Evolutionary conservation across 2,797 vertebrate genomes (phyloP), one percentile per base, ranked within the genome.

Genomic region (Chlorospingus semifuscus): DNA sequence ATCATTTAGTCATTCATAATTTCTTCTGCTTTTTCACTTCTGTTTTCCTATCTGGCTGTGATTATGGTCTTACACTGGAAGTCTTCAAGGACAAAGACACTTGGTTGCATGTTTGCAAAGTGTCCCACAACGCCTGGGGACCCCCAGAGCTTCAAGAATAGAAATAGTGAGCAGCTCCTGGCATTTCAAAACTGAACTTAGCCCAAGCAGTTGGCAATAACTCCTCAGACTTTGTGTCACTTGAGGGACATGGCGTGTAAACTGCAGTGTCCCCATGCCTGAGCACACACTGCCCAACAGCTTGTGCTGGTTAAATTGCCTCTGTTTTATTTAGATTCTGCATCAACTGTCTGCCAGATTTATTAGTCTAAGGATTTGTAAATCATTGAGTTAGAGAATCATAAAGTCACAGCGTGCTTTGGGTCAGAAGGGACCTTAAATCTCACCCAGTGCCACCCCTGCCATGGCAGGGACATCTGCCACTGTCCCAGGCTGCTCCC

Each of bases 271-370:
- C 68, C 85, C 46, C 47, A 52, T 59, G 59, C 52, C 59, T 77
- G 23, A 71, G 74, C 23, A 59, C 3, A 39, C 66, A 14, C 37
- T 80, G 66, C 26, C 83, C 61, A 61, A 49, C 82, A 93, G 55
- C 85, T 94, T 95, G 90, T 76, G 36, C 83, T 94, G 61, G 52
- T 93, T 94, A 94, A 44, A 59, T 82, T 91, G 56, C 57, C 55
- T 70, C 46, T 63, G 49, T 59, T 93, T 89, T 94, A 76, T 82
- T 93, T 90, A 69, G 70, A 52, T 85, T 79, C 68, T 46, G 1
- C 44, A 53, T 75, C 61, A 59, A 37, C 57, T 70, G 63, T 53
- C 84, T 93, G 89, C 65, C 82, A 83, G 50, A 65, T 76, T 72
- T 74, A 63, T 94, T 89, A 84, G 66, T 70, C 87, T 92, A 49